Conservation (phyloP, 2,797 vertebrate genomes). For the Argya squamiceps region DNA sequence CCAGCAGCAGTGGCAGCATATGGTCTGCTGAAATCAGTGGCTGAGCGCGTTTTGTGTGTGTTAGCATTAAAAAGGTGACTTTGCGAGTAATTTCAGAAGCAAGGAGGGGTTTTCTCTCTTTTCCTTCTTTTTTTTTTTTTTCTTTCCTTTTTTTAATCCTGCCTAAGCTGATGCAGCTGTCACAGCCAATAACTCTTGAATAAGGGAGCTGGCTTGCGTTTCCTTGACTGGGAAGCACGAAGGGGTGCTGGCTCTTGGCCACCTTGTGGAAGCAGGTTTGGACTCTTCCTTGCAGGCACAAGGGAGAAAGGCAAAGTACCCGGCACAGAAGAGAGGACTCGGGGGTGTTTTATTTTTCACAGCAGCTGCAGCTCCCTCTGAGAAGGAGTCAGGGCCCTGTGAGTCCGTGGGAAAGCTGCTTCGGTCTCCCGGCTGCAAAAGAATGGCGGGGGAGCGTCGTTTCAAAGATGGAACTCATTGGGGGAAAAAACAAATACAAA, state of each 20-base stretch:
- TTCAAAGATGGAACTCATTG: not conserved
- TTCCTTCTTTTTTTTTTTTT: not conserved
- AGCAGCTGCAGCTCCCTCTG: not conserved
- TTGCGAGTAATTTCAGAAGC: conserved; percentile 69
- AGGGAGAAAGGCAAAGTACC: not conserved
- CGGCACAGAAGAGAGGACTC: not conserved
- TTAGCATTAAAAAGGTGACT: conserved; percentile 77
- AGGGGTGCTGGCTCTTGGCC: not conserved
- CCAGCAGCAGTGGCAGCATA: conserved; percentile 75
- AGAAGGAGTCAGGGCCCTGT: not conserved
- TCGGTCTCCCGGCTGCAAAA: not conserved
- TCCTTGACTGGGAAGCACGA: not conserved
- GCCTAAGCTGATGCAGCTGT: conserved; percentile 50
- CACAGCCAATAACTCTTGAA: conserved; percentile 22
- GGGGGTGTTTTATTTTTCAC: not conserved
- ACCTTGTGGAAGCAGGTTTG: not conserved
- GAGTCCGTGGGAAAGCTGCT: not conserved
- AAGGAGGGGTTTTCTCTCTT: conserved; percentile 14
- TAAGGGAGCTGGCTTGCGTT: not conserved
- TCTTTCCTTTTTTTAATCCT: not conserved
- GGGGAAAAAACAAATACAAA: conserved; percentile 48
- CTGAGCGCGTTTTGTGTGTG: conserved; percentile 55
- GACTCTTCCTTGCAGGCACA: not conserved
- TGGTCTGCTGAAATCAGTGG: conserved; percentile 73
- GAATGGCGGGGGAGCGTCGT: not conserved